These are phyloP conservation scores for Hiodon alosoides DNA, from an alignment of 2,113 vertebrate species.

Conservation along the genomic window DNA sequence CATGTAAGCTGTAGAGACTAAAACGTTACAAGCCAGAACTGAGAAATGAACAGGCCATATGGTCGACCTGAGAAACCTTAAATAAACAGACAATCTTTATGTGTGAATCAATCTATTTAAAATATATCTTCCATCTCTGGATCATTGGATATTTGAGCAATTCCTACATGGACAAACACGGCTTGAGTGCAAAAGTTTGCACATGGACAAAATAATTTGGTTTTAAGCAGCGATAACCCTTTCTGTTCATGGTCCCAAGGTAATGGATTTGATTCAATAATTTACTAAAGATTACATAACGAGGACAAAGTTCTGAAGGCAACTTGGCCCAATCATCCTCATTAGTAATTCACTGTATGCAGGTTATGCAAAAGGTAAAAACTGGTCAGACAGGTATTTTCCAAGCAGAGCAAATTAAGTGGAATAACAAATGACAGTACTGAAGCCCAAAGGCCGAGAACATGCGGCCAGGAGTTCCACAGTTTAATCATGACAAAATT, in stretches of 20 bases:
- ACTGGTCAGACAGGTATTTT: slow-evolving; percentile 19
- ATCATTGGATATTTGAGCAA: too few relatives aligned
- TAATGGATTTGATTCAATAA: background rate
- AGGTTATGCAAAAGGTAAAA: slow-evolving; percentile 15
- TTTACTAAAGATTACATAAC: background rate
- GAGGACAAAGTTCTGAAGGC: background rate
- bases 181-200: too few relatives aligned
- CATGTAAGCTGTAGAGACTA: too few relatives aligned
- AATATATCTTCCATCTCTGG: too few relatives aligned
- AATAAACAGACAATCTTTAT: too few relatives aligned
- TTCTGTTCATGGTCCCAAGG: background rate
- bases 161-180: too few relatives aligned
- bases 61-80: too few relatives aligned
- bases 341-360: background rate
- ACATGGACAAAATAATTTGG: too few relatives aligned
- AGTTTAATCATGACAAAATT: too few relatives aligned
- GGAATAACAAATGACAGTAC: background rate
- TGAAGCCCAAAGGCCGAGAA: background rate
- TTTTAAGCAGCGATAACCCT: background rate
- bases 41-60: too few relatives aligned
- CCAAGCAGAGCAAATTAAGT: background rate
- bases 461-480: background rate
- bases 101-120: too few relatives aligned
- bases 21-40: too few relatives aligned
- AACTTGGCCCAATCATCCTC: background rate